These are phyloP conservation scores for Acanthopagrus latus DNA, from an alignment of 2,797 vertebrate species.

Conservation along the genomic window DNA sequence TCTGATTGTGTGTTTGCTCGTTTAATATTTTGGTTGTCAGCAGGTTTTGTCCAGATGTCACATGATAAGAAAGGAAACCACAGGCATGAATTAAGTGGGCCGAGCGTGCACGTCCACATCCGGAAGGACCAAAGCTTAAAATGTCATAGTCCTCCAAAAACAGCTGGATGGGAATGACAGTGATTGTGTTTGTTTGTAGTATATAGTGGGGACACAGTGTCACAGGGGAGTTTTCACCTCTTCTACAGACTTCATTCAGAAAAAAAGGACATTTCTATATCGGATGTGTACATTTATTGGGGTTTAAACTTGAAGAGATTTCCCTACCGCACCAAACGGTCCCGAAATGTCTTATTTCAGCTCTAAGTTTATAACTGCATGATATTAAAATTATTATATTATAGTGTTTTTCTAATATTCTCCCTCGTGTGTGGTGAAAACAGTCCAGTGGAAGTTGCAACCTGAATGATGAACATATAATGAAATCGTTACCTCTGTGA, in stretches of 20 bases:
- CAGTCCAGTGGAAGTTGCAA: not conserved
- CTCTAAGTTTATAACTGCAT: not conserved
- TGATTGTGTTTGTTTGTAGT: not conserved
- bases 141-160: not conserved
- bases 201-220: not conserved
- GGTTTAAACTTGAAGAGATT: too few relatives aligned
- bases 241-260: not conserved
- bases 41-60: constrained; percentile 47
- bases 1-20: not conserved
- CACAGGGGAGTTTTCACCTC: not conserved
- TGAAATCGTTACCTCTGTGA: not conserved
- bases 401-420: not conserved
- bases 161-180: not conserved
- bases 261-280: not conserved
- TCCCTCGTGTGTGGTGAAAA: not conserved
- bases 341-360: not conserved
- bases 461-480: not conserved
- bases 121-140: not conserved
- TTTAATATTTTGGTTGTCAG: constrained; percentile 8
- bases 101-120: not conserved
- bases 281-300: too few relatives aligned
- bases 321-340: too few relatives aligned
- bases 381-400: not conserved
- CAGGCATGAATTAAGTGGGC: not conserved
- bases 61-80: constrained; percentile 22